Evolutionary conservation across 1,140 invertebrate genomes (phyloP), one percentile per base, ranked within the genome.

Genomic region (Lutraria rhynchaena): DNA sequence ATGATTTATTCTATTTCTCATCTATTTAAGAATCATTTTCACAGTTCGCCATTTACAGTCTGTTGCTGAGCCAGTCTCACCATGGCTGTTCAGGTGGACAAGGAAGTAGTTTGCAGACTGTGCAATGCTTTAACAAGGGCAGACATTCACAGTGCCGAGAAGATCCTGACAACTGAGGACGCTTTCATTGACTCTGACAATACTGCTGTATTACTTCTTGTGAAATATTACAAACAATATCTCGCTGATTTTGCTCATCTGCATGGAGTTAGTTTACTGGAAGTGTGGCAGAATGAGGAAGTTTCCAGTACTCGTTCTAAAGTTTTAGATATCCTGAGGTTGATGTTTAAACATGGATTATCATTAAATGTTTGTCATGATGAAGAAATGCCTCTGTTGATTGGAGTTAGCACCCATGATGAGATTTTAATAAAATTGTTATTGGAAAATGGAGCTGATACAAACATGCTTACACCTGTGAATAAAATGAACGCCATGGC

Each of bases 401-500:
- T 57, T 22, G 81, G 80, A 15, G 67, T 87, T 4, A 58, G 75
- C 17, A 84, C 86, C n/a, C 74, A 75, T 61, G 81, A 83, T 35
- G 58, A 77, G 60, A 35, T 44, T 15, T 19, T 85, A 17, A 31
- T 84, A 24, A 46, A 51, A 17, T 22, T 81, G 22, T 69, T 84
- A 41, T 71, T 84, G 5, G 75, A 82, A 65, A 78, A 83, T 81
- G 81, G 83, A 27, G 82, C 83, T 17, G 82, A 82, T 41, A 41
- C 75, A 41, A 83, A 80, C 46, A 41, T 76, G 58, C 33, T 44
- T 27, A 71, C 61, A 24, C 41, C 65, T 9, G 22, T 35, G 27
- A 65, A 80, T 49, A 74, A 85, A 33, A 82, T 85, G 67, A 86
- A 83, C 49, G 83, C 85, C n/a, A 53, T 87, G 49, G 81, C 76